Base-by-base conservation (phyloP, 1,140 invertebrate genomes). In the Anoplolepis gracilipes region DNA sequence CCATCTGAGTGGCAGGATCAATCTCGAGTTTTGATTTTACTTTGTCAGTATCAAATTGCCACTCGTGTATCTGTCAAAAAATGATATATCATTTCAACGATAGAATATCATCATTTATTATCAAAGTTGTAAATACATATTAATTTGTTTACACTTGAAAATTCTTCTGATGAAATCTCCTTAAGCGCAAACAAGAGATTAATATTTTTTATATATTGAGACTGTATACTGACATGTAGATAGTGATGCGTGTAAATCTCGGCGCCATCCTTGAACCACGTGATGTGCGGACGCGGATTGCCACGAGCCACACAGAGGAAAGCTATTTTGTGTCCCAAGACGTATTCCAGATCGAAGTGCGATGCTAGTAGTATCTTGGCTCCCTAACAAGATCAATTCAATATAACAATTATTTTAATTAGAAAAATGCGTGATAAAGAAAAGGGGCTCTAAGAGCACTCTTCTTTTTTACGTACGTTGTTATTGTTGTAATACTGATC, bases 1-100 rank as follows among this genome's bases (percentile, higher is more conserved):
- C 98, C 97, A 98, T 98, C 95, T 98, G 98, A 3, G 98, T 98
- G 0, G 98, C 98, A 10, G 98, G 98, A 93, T 99, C 98, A 70
- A 99, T 99, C 94, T 99, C 98, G 86, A 99, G 96, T 95, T 99
- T 99, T 7, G 97, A 98, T 94, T 99, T 99, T 6, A 98, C 97
- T 87, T 96, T 97, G 90, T 98, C 97, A 5, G 97, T 95, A n/a
- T 96, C 97, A 49, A 97, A 96, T 86, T 96, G 96, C 98, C 98
- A 98, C 93, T 98, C 98, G 92, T 98, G 98, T 39, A 98, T 97
- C 98, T 98, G 90, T 72, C 10, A 1, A 46, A 0, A 57, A 49
- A 49, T 19, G 46, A 49, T 13, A 49, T 49, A 49, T 49, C 3
- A 49, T 49, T 19, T 16, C 4, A 49, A 4, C 46, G 46, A 62